phyloP scores from a whole-genome alignment of 2,797 vertebrate genomes.

The Pantherophis vulpinus region DNA sequence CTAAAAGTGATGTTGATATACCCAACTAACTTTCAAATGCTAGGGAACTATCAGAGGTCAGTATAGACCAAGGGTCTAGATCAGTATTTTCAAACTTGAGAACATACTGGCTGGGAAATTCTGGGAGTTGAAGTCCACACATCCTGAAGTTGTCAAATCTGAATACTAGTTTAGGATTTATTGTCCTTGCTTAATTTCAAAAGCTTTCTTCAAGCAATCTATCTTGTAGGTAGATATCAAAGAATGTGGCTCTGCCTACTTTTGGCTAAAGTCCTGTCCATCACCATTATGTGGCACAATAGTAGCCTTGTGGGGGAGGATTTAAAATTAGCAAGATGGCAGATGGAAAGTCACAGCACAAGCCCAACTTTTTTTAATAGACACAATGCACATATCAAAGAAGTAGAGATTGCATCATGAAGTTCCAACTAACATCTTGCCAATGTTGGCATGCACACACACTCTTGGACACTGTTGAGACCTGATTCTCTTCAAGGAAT shows the following conservation, averaged over 20 bases:
- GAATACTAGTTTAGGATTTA: background rate
- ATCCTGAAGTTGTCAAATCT: background rate
- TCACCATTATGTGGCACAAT: background rate
- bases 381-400: background rate
- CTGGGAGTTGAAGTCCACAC: background rate
- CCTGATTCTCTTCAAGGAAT: background rate
- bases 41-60: background rate
- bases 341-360: background rate
- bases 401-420: background rate
- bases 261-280: background rate
- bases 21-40: background rate
- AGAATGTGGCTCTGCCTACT: background rate
- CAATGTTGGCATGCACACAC: background rate
- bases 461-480: background rate
- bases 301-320: background rate
- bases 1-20: background rate
- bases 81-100: background rate
- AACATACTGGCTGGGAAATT: background rate
- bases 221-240: background rate
- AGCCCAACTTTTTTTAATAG: background rate
- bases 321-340: background rate
- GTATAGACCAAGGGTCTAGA: background rate
- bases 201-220: background rate
- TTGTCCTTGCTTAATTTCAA: background rate
- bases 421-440: background rate